Evolutionary conservation across 1,140 invertebrate species (phyloP).

Genomic region (Drosophila bocqueti): DNA sequence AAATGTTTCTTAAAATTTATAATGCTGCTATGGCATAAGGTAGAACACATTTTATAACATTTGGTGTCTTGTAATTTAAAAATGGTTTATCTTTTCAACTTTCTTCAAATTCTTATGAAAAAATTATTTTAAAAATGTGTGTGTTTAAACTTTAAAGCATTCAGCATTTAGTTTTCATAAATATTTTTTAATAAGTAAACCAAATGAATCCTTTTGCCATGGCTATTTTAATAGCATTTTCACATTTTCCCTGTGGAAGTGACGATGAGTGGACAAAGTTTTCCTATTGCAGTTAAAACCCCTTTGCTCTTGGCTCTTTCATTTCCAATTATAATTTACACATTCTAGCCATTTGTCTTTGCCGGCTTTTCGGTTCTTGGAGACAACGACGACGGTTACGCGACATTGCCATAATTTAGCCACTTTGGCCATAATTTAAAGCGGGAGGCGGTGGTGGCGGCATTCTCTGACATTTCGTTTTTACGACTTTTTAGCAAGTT

Average conservation of each 20-base stretch:
- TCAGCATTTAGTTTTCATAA: neutral
- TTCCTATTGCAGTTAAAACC: constrained; percentile 21
- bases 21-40: neutral
- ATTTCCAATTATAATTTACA: constrained; percentile 81
- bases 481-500: constrained; percentile 65
- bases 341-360: constrained; percentile 75
- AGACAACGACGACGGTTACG: constrained; percentile 46
- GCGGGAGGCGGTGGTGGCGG: constrained; percentile 5
- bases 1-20: neutral
- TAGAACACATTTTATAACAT: neutral
- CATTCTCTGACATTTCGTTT: constrained; percentile 51
- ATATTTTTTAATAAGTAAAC: neutral
- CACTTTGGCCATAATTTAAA: constrained; percentile 81
- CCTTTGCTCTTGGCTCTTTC: constrained; percentile 20
- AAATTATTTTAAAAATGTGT: no score
- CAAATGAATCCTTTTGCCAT: neutral
- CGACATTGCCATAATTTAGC: constrained; percentile 80
- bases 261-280: constrained; percentile 36
- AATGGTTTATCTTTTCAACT: neutral
- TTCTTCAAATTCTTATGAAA: no score
- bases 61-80: neutral
- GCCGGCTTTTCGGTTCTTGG: constrained; percentile 35
- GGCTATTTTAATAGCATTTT: constrained; percentile 3
- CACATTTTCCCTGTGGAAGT: constrained; percentile 1
- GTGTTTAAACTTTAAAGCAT: neutral